phyloP scores from a whole-genome alignment of 2,113 vertebrate species.

The Eretmochelys imbricata region DNA sequence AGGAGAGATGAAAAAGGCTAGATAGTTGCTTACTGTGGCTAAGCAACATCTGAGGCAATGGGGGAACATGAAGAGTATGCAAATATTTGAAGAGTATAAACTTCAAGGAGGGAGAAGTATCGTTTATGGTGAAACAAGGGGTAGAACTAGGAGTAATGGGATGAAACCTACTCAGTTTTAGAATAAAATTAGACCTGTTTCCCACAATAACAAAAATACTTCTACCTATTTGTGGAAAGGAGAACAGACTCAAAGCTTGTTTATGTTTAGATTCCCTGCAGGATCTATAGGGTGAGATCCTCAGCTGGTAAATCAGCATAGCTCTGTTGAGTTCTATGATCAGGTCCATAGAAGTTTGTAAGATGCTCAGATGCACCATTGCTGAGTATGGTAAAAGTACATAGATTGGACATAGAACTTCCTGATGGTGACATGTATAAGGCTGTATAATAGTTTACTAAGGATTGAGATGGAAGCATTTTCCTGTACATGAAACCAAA shows the following conservation, averaged over 20 bases:
- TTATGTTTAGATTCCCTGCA: neutral
- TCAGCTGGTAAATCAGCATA: neutral
- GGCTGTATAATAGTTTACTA: neutral
- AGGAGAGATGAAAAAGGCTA: neutral
- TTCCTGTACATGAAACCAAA: constrained; percentile 42
- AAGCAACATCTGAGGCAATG: neutral
- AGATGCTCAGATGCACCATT: neutral
- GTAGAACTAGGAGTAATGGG: neutral
- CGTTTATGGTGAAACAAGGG: neutral
- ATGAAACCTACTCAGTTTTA: neutral
- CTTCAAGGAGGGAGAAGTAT: neutral
- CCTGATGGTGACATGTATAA: constrained; percentile 1
- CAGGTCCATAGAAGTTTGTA: neutral
- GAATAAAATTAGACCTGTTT: neutral
- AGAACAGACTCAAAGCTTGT: neutral
- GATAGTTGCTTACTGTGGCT: neutral
- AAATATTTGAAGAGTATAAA: neutral
- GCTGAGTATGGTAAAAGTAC: neutral
- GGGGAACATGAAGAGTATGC: fast-evolving
- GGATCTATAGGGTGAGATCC: neutral
- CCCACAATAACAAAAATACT: neutral
- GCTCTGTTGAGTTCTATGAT: neutral
- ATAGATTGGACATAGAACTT: neutral
- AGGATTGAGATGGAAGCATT: neutral
- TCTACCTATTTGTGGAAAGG: neutral